phyloP scores from a whole-genome alignment of 2,113 vertebrate genomes.

The Lophochroa leadbeateri region DNA sequence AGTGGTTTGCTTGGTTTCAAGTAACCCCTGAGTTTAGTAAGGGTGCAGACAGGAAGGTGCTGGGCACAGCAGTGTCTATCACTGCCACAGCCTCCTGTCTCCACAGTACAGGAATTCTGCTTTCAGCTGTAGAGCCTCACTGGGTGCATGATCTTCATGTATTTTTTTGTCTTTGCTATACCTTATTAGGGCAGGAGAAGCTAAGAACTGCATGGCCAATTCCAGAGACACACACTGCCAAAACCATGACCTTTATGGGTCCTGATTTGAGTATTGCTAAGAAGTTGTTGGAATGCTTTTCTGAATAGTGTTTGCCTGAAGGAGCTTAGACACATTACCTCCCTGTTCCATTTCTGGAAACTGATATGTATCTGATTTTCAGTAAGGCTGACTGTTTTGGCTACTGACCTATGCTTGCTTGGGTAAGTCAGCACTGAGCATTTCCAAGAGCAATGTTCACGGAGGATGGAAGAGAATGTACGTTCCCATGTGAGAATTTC shows the following conservation, averaged over 20 bases:
- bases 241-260: not conserved
- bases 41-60: not conserved
- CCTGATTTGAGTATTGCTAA: accelerated
- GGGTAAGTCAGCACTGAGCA: not conserved
- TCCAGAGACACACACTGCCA: not conserved
- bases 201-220: not conserved
- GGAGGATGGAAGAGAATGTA: not conserved
- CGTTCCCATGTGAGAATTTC: not conserved
- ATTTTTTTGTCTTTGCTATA: not conserved
- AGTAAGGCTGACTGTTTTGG: not conserved
- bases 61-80: accelerated
- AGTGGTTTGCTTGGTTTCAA: not conserved
- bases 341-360: not conserved
- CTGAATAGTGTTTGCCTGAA: not conserved
- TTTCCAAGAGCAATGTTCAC: not conserved
- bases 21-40: not conserved
- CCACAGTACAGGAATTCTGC: not conserved
- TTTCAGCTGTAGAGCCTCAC: not conserved
- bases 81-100: not conserved
- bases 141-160: not conserved
- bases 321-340: not conserved
- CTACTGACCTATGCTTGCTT: not conserved
- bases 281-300: not conserved
- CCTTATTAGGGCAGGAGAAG: not conserved
- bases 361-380: not conserved